Conservation (phyloP, 1,140 invertebrate genomes). For the Hirudo medicinalis region DNA sequence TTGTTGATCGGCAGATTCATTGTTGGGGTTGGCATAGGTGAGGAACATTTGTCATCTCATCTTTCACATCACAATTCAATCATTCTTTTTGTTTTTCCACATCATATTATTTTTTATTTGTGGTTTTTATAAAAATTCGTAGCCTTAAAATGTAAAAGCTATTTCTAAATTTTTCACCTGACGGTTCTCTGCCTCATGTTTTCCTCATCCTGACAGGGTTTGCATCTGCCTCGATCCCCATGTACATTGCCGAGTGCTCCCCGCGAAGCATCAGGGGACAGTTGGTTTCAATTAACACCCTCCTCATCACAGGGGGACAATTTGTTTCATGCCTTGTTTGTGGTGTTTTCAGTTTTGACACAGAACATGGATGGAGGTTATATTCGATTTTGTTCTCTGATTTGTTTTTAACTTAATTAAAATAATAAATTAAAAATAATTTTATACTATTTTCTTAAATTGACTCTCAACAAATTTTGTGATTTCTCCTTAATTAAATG, state of each 20-base stretch:
- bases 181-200: background rate
- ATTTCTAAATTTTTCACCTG: too few species aligned
- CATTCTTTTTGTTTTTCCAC: too few species aligned
- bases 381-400: too few species aligned
- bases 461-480: too few species aligned
- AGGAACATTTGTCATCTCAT: conserved; percentile 25
- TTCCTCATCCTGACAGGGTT: conserved; percentile 39
- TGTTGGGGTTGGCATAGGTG: conserved; percentile 51
- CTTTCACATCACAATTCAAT: too few species aligned
- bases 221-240: conserved; percentile 51
- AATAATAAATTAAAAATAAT: too few species aligned
- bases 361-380: conserved; percentile 22
- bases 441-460: too few species aligned
- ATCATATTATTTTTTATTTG: too few species aligned
- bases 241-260: conserved; percentile 51
- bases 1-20: conserved; percentile 48
- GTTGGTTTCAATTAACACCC: conserved; percentile 48
- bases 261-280: conserved; percentile 45
- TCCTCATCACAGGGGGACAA: conserved; percentile 51
- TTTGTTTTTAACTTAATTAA: too few species aligned
- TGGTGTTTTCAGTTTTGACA: conserved; percentile 43
- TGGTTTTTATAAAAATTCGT: too few species aligned
- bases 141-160: too few species aligned
- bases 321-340: conserved; percentile 47
- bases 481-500: too few species aligned